phyloP scores from a whole-genome alignment of 2,888 invertebrate genomes.

The Habrosyne pyritoides region DNA sequence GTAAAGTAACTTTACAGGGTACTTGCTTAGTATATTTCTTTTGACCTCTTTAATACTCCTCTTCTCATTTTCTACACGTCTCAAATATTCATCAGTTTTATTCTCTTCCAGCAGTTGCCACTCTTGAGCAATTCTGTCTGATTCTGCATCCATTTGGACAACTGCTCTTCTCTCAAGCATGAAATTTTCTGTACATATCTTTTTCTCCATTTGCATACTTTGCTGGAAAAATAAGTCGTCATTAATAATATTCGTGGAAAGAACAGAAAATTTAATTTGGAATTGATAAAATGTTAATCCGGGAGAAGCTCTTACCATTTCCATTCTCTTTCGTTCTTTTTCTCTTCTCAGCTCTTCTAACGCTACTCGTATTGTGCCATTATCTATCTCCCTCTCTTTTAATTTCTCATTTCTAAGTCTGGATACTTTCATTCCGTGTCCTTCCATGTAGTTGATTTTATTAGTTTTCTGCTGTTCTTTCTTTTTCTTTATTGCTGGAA shows the following conservation, averaged over 20 bases:
- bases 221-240: constrained; percentile 43
- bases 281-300: background rate
- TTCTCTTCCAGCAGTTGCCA: constrained; percentile 54
- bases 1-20: background rate
- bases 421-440: constrained; percentile 54
- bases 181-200: constrained; percentile 54
- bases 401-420: constrained; percentile 53
- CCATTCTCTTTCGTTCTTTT: constrained; percentile 47
- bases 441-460: constrained; percentile 66
- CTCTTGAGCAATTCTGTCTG: constrained; percentile 48
- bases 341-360: constrained; percentile 57
- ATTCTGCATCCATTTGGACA: constrained; percentile 48
- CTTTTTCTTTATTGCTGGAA: constrained; percentile 66
- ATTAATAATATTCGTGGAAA: background rate
- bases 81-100: constrained; percentile 46
- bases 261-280: too few relatives aligned
- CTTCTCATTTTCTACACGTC: constrained; percentile 45
- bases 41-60: constrained; percentile 51
- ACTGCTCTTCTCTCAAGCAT: constrained; percentile 53
- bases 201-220: constrained; percentile 58
- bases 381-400: constrained; percentile 60
- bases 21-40: background rate
- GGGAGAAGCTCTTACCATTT: constrained; percentile 48
- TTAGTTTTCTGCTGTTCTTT: constrained; percentile 65
- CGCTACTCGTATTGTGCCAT: constrained; percentile 54